These are phyloP conservation scores for Ceratotherium simum DNA, from an alignment of 2,113 vertebrate genomes.

Conservation along the genomic window DNA sequence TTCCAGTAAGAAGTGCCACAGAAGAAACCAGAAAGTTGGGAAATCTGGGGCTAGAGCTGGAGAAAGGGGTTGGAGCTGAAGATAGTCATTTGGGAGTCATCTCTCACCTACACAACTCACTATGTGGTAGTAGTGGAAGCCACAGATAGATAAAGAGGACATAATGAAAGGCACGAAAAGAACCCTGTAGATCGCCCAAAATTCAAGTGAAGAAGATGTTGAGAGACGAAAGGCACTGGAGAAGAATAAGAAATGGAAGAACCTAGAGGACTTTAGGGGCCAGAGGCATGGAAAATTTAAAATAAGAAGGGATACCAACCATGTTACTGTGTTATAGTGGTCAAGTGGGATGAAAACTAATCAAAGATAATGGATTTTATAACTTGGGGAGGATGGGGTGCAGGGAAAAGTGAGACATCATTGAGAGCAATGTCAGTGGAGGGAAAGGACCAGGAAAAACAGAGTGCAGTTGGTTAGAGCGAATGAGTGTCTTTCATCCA, in stretches of 20 bases:
- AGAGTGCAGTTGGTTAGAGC: background rate
- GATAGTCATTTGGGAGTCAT: background rate
- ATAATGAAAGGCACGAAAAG: background rate
- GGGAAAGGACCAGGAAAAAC: background rate
- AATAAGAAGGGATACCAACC: background rate
- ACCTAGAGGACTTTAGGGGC: background rate
- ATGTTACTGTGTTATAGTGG: background rate
- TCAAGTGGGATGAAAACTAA: background rate
- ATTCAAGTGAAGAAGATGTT: too few species aligned
- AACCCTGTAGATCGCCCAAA: background rate
- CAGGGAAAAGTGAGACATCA: background rate
- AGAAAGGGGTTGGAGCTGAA: background rate
- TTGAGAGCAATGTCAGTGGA: background rate
- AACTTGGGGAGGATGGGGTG: background rate
- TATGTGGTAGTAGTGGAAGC: background rate
- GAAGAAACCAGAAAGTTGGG: conserved; percentile 8
- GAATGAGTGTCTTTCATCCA: background rate
- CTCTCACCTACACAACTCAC: too few species aligned
- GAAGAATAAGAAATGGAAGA: background rate
- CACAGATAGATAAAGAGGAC: background rate
- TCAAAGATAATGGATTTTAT: background rate
- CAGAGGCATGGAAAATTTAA: background rate
- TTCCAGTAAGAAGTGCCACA: background rate
- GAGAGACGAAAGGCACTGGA: background rate
- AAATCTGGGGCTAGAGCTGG: background rate